Base-by-base conservation (phyloP, 2,888 invertebrate species). In the Fabriciana adippe region DNA sequence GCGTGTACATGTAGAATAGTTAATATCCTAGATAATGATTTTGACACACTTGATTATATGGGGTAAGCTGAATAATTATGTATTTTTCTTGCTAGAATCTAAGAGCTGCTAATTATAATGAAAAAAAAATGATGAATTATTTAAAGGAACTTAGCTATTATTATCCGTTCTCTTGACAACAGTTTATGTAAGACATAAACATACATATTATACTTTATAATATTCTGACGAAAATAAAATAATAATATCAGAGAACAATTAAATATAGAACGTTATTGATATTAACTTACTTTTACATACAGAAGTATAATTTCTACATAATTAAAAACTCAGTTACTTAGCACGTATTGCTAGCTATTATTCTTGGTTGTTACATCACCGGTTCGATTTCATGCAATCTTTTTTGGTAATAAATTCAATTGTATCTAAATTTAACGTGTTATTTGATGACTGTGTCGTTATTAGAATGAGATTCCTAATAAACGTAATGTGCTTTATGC, bases 1-100 rank as follows among this genome's bases (percentile, higher is more conserved):
- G 84, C 87, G 89, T 88, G 78, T 79, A 73, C 72, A 73, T 68
- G 57, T 65, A 62, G 62, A 60, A n/a, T 68, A 64, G 64, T 41
- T 64, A 60, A 55, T 50, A 55, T 45, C 35, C 47, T 66, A 62
- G 57, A 45, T 64, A 66, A 60, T 45, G 26, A 67, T 70, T 54
- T 41, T 67, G 55, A 63, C 50, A 55, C 53, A 67, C 60, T 61
- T 47, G 55, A 67, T 64, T 54, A 47, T 45, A 57, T 48, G 55
- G 59, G 64, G 70, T 70, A 70, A 68, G 64, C 53, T 56, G 48
- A 51, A 48, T 67, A 64, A 57, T 63, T 60, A 57, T 51, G 31
- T 61, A 35, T 35, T 18, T 11, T 59, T 41, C 41, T 35, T 26
- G 53, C 18, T 26, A 51, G 53, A 47, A 18, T 45, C 14, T 47